A percentile compares a stretch with the other conserved stretches of the same genome.
These are phyloP conservation scores for Drosophila pallidifrons DNA, from an alignment of 1,140 invertebrate genomes.

Conservation along the genomic window DNA sequence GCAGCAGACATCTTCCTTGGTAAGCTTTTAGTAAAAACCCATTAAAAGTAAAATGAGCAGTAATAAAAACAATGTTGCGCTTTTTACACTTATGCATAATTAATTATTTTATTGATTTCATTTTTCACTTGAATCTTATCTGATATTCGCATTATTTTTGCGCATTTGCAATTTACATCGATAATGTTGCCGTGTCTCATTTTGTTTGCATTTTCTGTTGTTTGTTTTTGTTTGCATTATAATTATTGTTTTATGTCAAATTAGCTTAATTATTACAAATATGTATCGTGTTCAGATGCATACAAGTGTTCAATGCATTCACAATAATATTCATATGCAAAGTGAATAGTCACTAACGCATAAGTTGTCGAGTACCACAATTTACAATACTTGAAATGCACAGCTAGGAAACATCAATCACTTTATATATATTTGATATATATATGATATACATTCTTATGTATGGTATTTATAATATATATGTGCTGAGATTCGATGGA, in stretches of 20 bases:
- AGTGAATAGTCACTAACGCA: conserved; percentile 14
- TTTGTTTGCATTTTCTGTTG: conserved; percentile 39
- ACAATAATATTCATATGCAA: conserved; percentile 11
- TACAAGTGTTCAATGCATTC: conserved; percentile 36
- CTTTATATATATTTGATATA: conserved; percentile 55
- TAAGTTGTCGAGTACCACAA: conserved; percentile 16
- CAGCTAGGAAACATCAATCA: conserved; percentile 75
- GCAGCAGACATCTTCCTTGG: no score
- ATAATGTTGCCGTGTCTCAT: conserved; percentile 20
- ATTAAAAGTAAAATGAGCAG: background rate
- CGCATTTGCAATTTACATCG: conserved; percentile 46
- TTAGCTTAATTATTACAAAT: conserved; percentile 78
- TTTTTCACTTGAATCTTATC: conserved; percentile 30
- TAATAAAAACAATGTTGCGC: conserved; percentile 8
- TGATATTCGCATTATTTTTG: conserved; percentile 40
- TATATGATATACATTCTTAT: conserved; percentile 38
- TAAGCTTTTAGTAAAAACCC: background rate
- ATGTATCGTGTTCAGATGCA: conserved; percentile 49
- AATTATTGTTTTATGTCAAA: conserved; percentile 82
- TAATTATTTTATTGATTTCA: conserved; percentile 55
- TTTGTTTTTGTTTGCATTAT: conserved; percentile 54
- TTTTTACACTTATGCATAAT: conserved; percentile 55
- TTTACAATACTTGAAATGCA: conserved; percentile 54
- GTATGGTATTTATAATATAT: conserved; percentile 32
- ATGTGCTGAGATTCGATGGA: conserved; percentile 25